A percentile compares a stretch with the other conserved stretches of the same genome.
Evolutionary conservation across 2,888 invertebrate species (phyloP).

Genomic region (Agrochola lychnidis): DNA sequence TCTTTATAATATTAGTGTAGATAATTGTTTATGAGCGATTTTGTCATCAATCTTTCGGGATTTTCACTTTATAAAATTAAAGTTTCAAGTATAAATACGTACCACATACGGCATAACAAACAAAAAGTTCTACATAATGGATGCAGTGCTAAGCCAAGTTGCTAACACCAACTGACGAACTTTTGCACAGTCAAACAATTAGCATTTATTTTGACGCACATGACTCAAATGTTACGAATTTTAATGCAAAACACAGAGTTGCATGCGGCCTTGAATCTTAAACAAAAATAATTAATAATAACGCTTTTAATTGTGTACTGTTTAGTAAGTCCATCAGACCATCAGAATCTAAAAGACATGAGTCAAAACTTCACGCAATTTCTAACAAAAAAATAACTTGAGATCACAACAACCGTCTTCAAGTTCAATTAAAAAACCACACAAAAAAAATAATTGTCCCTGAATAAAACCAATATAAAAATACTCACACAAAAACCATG

Average conservation of each 20-base stretch:
- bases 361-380: neutral
- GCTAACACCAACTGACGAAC: neutral
- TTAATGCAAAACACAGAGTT: constrained; percentile 12
- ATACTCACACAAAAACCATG: constrained; percentile 82
- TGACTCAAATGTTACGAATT: constrained; percentile 33
- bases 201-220: constrained; percentile 4
- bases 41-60: neutral
- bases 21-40: neutral
- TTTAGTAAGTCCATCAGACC: neutral
- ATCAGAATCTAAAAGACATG: neutral
- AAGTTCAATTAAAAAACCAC: neutral
- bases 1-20: too few species aligned
- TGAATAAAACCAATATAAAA: constrained; percentile 18
- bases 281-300: neutral
- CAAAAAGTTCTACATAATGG: neutral
- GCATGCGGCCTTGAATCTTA: neutral
- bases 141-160: neutral
- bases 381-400: neutral
- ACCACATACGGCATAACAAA: neutral
- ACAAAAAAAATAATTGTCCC: neutral
- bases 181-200: neutral
- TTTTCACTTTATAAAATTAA: neutral
- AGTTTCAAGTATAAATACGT: neutral
- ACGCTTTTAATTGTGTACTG: neutral
- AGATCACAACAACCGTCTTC: neutral